phyloP scores from a whole-genome alignment of 1,140 invertebrate species.

The Drosophila sturtevanti region DNA sequence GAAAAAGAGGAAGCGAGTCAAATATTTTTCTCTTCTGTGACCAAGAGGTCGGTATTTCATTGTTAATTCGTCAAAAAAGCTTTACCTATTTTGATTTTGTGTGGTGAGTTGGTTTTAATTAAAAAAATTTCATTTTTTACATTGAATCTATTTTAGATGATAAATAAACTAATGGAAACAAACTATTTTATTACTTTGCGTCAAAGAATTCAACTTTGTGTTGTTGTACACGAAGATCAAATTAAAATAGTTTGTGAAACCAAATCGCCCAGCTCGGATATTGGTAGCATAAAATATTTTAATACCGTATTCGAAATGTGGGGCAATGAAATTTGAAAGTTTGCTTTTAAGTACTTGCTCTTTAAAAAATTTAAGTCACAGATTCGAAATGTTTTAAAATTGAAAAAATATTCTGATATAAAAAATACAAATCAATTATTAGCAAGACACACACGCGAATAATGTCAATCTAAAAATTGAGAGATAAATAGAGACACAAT shows the following conservation, averaged over 20 bases:
- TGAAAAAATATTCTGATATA: constrained; percentile 6
- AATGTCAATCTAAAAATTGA: neutral
- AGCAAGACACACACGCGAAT: constrained; percentile 38
- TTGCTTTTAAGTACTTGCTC: too few relatives aligned
- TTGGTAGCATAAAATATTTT: too few relatives aligned
- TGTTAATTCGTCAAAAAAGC: constrained; percentile 4
- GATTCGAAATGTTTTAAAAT: too few relatives aligned
- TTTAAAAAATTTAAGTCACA: too few relatives aligned
- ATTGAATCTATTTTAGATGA: neutral
- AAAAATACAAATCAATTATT: constrained; percentile 25
- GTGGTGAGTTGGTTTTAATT: constrained; percentile 68
- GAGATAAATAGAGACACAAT: neutral
- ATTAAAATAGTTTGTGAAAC: neutral
- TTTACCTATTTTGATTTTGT: constrained; percentile 67
- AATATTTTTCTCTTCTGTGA: neutral
- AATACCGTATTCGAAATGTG: too few relatives aligned
- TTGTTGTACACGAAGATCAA: constrained; percentile 12
- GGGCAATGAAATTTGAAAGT: too few relatives aligned
- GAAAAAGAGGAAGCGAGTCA: neutral
- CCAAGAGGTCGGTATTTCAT: neutral
- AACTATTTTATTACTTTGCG: constrained; percentile 18
- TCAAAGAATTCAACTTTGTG: neutral
- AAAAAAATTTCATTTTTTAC: neutral
- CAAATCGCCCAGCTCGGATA: too few relatives aligned
- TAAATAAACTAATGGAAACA: neutral